Conservation (phyloP, 2,797 vertebrate genomes). For the Enteromius unitaeniatus region DNA sequence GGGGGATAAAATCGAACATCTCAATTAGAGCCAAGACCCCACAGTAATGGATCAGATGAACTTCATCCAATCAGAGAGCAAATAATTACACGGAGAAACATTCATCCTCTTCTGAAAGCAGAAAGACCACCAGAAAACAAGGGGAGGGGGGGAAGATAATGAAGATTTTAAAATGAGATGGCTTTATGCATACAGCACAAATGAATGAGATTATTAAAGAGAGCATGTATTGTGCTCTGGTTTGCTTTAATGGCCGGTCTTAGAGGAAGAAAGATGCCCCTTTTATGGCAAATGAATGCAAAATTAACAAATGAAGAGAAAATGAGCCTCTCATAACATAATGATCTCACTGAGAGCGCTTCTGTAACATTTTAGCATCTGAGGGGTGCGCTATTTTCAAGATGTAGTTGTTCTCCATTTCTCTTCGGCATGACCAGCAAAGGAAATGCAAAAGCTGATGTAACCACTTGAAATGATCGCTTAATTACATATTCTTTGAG, state of each 20-base stretch:
- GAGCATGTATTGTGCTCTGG: neutral
- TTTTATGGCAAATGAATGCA: slow-evolving; percentile 11
- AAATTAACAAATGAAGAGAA: slow-evolving; percentile 31
- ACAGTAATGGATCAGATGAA: slow-evolving; percentile 59
- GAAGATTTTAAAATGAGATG: slow-evolving; percentile 36
- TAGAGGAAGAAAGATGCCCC: neutral
- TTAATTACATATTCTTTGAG: slow-evolving; percentile 26
- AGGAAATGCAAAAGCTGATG: neutral
- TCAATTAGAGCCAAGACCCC: slow-evolving; percentile 57
- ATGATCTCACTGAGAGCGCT: neutral
- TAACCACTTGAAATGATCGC: neutral
- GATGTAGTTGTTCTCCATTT: slow-evolving; percentile 1
- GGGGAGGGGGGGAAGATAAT: slow-evolving; percentile 4
- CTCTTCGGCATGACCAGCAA: neutral
- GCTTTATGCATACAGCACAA: slow-evolving; percentile 8
- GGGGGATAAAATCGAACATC: slow-evolving; percentile 48
- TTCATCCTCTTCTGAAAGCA: slow-evolving; percentile 62
- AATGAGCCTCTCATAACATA: neutral
- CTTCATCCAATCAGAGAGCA: slow-evolving; percentile 57
- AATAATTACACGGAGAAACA: slow-evolving; percentile 65
- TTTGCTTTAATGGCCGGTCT: slow-evolving; percentile 4
- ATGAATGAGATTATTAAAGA: slow-evolving; percentile 34
- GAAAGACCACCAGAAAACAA: slow-evolving; percentile 39
- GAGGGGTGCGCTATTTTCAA: neutral
- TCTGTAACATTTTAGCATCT: neutral